These are phyloP conservation scores for Prosapia bicincta DNA, from an alignment of 2,888 invertebrate genomes.

Conservation along the genomic window DNA sequence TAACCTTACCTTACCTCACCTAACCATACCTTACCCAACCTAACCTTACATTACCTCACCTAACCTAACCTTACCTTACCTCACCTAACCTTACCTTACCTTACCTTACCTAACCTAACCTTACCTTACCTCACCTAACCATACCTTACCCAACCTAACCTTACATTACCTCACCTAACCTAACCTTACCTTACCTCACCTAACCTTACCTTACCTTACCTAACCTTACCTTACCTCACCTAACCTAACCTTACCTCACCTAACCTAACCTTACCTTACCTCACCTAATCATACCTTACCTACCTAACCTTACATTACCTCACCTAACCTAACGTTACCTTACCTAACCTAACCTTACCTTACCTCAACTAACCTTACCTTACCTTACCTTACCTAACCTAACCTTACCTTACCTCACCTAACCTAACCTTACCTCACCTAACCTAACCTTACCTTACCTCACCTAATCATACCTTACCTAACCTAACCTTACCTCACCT, in stretches of 20 bases:
- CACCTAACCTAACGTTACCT: slow-evolving; percentile 20
- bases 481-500: slow-evolving; percentile 41
- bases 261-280: slow-evolving; percentile 27
- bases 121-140: slow-evolving; percentile 10
- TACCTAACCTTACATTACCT: slow-evolving; percentile 26
- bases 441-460: slow-evolving; percentile 24
- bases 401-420: slow-evolving; percentile 27
- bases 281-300: slow-evolving; percentile 16
- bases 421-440: slow-evolving; percentile 29
- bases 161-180: slow-evolving; percentile 18
- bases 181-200: slow-evolving; percentile 23
- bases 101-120: slow-evolving; percentile 14
- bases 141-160: slow-evolving; percentile 12
- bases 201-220: slow-evolving; percentile 32
- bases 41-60: slow-evolving; percentile 5
- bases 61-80: slow-evolving; percentile 14
- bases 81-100: slow-evolving; percentile 13
- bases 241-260: slow-evolving; percentile 31
- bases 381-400: slow-evolving; percentile 26
- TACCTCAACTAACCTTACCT: slow-evolving; percentile 25
- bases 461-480: slow-evolving; percentile 40
- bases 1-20: slow-evolving; percentile 23
- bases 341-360: slow-evolving; percentile 27
- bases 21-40: slow-evolving; percentile 11
- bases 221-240: slow-evolving; percentile 34